Percentiles rank a stretch among this genome's conserved stretches.
phyloP scores from a whole-genome alignment of 2,888 invertebrate genomes.

The Caenorhabditis japonica region DNA sequence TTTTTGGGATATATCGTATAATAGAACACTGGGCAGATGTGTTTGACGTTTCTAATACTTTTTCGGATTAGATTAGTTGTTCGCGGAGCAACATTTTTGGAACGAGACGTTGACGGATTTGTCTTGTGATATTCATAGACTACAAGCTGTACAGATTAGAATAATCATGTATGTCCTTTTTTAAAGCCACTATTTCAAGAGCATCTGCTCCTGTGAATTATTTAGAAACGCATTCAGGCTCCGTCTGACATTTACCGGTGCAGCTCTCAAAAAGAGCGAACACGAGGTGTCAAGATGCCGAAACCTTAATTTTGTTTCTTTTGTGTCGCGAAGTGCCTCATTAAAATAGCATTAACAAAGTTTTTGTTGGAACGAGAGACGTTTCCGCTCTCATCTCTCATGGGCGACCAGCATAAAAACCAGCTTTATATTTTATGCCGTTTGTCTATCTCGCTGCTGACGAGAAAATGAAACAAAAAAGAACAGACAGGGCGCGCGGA shows the following conservation, averaged over 20 bases:
- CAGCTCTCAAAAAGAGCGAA: no score
- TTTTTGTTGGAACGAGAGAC: no score
- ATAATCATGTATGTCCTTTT: no score
- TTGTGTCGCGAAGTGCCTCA: no score
- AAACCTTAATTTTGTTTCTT: no score
- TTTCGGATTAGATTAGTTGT: conserved; percentile 10
- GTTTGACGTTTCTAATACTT: conserved; percentile 31
- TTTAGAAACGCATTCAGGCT: no score
- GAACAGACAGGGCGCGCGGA: conserved; percentile 48
- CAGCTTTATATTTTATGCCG: conserved; percentile 53
- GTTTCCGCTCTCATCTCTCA: conserved; percentile 20
- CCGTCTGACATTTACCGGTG: no score
- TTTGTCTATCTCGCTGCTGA: conserved; percentile 41
- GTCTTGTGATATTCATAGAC: no score
- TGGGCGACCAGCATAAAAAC: conserved; percentile 44
- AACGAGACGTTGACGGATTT: conserved; percentile 3
- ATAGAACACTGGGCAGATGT: conserved; percentile 35
- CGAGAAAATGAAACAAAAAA: conserved; percentile 51
- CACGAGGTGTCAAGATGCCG: no score
- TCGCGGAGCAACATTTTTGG: conserved; percentile 11
- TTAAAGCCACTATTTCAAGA: no score
- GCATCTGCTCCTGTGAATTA: no score
- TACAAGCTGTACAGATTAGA: no score
- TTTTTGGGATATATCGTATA: conserved; percentile 35
- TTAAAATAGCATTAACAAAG: conserved; percentile 35